phyloP scores from a whole-genome alignment of 2,797 vertebrate genomes.

The Poeciliopsis presidionis region DNA sequence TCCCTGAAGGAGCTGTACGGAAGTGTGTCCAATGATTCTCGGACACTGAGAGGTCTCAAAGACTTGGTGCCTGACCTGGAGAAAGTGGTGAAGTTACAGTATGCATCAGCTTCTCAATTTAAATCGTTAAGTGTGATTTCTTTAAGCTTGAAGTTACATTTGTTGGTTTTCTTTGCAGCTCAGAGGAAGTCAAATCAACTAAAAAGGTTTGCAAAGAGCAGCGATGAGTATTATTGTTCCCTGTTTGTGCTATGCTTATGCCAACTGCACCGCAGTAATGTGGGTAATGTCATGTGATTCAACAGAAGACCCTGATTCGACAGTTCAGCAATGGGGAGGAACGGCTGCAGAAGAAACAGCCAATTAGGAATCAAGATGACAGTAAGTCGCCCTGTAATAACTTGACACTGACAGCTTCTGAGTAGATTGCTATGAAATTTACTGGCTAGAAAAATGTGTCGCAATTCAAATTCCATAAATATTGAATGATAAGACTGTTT shows the following conservation, averaged over 20 bases:
- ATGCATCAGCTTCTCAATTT: slow-evolving; percentile 58
- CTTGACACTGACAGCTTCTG: neutral
- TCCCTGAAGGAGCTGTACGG: slow-evolving; percentile 90
- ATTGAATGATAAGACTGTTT: neutral
- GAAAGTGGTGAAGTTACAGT: slow-evolving; percentile 94
- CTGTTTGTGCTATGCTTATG: neutral
- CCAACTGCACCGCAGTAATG: neutral
- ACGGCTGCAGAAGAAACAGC: slow-evolving; percentile 92
- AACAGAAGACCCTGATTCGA: slow-evolving; percentile 93
- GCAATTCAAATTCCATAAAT: neutral
- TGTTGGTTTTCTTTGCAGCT: slow-evolving; percentile 72
- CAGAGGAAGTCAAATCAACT: slow-evolving; percentile 88
- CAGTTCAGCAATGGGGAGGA: slow-evolving; percentile 95
- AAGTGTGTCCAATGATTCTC: slow-evolving; percentile 91
- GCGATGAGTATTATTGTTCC: neutral
- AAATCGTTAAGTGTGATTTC: neutral
- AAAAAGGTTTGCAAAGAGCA: slow-evolving; percentile 85
- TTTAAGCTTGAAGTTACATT: neutral
- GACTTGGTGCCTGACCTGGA: slow-evolving; percentile 93
- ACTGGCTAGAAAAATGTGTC: neutral
- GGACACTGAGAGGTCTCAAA: slow-evolving; percentile 89
- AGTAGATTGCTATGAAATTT: neutral
- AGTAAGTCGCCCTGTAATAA: slow-evolving; percentile 76
- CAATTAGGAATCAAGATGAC: slow-evolving; percentile 93
- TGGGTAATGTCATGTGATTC: slow-evolving; percentile 26